These are phyloP conservation scores for Periplaneta americana DNA, from an alignment of 1,140 invertebrate species.

Conservation along the genomic window DNA sequence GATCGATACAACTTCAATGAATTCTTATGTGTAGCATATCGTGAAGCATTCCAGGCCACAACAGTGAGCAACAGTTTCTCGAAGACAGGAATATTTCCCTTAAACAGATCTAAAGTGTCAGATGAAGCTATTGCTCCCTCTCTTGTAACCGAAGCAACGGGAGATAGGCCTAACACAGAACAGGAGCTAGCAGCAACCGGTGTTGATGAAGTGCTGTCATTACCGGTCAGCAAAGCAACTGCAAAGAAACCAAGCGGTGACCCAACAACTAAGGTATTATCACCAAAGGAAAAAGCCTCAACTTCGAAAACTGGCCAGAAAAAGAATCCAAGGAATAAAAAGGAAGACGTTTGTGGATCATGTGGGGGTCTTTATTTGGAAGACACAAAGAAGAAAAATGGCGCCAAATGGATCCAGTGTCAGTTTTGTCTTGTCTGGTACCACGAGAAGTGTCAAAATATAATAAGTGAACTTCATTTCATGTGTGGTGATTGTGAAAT, in stretches of 20 bases:
- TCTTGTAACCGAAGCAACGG: background rate
- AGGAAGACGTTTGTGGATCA: background rate
- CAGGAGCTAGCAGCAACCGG: background rate
- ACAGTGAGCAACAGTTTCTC: background rate
- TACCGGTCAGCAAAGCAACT: background rate
- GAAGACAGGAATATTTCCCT: background rate
- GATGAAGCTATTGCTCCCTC: background rate
- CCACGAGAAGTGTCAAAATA: background rate
- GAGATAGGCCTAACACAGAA: background rate
- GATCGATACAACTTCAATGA: background rate
- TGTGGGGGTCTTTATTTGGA: background rate
- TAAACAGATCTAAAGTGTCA: background rate
- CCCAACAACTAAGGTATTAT: background rate
- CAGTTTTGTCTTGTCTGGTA: background rate
- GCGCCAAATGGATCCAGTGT: background rate
- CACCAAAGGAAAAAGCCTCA: background rate
- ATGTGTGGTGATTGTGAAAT: background rate
- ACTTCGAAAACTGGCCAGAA: background rate
- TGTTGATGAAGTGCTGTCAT: background rate
- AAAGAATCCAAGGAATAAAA: background rate
- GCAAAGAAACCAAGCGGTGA: background rate
- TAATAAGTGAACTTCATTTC: background rate
- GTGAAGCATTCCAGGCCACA: background rate
- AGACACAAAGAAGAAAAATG: background rate
- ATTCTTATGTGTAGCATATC: background rate